Base-by-base conservation (phyloP, 2,888 invertebrate genomes). In the Pollenia griseotomentosa region DNA sequence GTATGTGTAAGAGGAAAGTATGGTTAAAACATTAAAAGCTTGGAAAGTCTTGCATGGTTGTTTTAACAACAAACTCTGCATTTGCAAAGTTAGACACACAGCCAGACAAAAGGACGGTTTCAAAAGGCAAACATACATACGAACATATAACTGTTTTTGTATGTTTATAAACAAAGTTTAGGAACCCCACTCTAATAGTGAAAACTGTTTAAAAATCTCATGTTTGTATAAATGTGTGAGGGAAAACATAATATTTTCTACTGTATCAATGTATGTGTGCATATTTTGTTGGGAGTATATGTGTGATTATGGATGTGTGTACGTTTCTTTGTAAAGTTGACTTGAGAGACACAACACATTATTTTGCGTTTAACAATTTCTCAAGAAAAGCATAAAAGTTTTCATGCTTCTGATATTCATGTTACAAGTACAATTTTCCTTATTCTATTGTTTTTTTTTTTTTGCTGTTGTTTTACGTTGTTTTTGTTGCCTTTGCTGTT, bases 301-400 rank as follows among this genome's bases (percentile, higher is more conserved):
- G 46, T 51, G 48, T 48, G 2, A 33, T 33, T 33, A 33, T 33
- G 33, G 33, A 48, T 42, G 61, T 73, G 42, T 59, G n/a, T 80
- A 16, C n/a, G 48, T 75, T n/a, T 61, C 4, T 65, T 48, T 66
- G 59, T 55, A 33, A 40, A 63, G 70, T 75, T 75, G 75, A 84
- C 79, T 87, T 85, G 70, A 78, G 66, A 85, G 85, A 85, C 80
- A 87, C 77, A 77, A 85, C 80, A 89, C 66, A 87, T 73, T 87
- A 81, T 81, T 88, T 90, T 83, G 81, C 89, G 85, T 83, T 89
- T 87, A 88, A 86, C 85, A 82, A 86, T 86, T 88, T 88, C 88
- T 85, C 73, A 79, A 85, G 84, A 88, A 87, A 74, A 81, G 73
- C 77, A 81, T 23, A 81, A 68, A 87, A 87, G 53, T 87, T 87